These are phyloP conservation scores for Atherinomorus stipes DNA, from an alignment of 2,113 vertebrate genomes.

Conservation along the genomic window DNA sequence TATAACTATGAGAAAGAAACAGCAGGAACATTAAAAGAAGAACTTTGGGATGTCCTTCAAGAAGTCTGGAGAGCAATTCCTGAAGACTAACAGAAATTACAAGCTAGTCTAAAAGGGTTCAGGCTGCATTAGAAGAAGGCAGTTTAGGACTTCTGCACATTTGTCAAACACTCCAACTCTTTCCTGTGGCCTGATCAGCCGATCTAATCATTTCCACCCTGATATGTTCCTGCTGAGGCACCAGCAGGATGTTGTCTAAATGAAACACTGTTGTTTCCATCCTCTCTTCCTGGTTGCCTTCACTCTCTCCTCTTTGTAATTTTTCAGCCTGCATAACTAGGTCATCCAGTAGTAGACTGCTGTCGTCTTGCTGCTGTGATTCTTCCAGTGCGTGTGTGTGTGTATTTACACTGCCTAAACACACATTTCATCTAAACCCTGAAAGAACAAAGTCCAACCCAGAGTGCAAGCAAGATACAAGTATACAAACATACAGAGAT, in stretches of 20 bases:
- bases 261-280: slow-evolving; percentile 45
- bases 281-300: slow-evolving; percentile 26
- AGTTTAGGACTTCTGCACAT: neutral
- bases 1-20: too few relatives aligned
- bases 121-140: too few relatives aligned
- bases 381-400: slow-evolving; percentile 50
- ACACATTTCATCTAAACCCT: slow-evolving; percentile 62
- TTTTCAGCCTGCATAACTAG: slow-evolving; percentile 62
- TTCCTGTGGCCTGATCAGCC: slow-evolving; percentile 3
- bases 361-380: slow-evolving; percentile 46
- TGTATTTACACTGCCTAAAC: slow-evolving; percentile 70
- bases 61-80: too few relatives aligned
- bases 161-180: neutral
- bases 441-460: slow-evolving; percentile 72
- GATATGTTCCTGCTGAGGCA: slow-evolving; percentile 23
- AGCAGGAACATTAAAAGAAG: too few relatives aligned
- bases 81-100: too few relatives aligned
- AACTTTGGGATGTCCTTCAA: too few relatives aligned
- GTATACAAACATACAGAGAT: slow-evolving; percentile 5
- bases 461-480: slow-evolving; percentile 22
- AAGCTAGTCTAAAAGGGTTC: too few relatives aligned
- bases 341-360: slow-evolving; percentile 62
- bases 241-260: slow-evolving; percentile 26
- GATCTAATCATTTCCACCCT: neutral
- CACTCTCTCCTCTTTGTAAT: slow-evolving; percentile 15